A percentile compares a stretch with the other conserved stretches of the same genome.
Conservation (phyloP, 2,113 vertebrate species). For the Platycercus adscitus region DNA sequence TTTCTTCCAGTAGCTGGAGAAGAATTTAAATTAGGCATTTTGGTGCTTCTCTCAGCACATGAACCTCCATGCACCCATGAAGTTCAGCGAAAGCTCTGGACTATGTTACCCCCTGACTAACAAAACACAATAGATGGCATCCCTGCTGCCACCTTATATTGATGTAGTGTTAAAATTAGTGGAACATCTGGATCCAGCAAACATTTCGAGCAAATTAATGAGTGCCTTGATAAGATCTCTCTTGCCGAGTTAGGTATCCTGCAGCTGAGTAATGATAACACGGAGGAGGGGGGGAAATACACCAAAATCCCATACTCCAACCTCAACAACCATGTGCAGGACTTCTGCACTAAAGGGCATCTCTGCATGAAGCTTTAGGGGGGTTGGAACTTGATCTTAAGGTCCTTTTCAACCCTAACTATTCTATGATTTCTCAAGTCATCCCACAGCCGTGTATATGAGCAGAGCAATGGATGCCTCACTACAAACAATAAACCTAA, state of each 20-base stretch:
- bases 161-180: background rate
- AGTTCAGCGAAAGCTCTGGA: background rate
- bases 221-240: background rate
- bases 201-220: background rate
- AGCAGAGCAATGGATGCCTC: background rate
- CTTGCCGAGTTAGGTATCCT: background rate
- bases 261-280: background rate
- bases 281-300: fast-evolving
- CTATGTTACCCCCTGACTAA: background rate
- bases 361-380: background rate
- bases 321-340: background rate
- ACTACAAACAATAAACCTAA: background rate
- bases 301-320: background rate
- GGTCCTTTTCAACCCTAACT: no score
- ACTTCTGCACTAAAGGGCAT: background rate
- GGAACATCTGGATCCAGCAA: background rate
- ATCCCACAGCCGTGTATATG: fast-evolving
- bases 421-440: background rate
- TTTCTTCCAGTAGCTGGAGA: background rate
- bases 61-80: background rate
- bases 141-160: background rate
- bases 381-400: no score
- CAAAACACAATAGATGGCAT: background rate
- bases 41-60: background rate
- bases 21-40: slow-evolving; percentile 36